Percentiles rank a stretch among this genome's conserved stretches.
These are phyloP conservation scores for Asobara japonica DNA, from an alignment of 1,140 invertebrate species.

Conservation along the genomic window DNA sequence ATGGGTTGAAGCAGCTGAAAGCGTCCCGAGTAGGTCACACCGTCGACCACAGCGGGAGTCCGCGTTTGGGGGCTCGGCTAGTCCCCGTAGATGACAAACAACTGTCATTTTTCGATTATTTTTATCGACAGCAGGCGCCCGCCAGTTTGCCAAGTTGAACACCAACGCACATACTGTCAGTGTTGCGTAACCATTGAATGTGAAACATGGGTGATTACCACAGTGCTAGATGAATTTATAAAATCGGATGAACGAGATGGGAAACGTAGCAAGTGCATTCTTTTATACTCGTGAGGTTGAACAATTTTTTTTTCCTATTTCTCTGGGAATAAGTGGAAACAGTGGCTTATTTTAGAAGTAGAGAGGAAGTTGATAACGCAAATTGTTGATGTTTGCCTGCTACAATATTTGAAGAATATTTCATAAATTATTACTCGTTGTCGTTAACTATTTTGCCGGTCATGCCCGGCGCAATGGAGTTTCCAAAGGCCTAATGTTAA, in stretches of 20 bases:
- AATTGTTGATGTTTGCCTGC: neutral
- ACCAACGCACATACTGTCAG: constrained; percentile 21
- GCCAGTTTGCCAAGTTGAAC: neutral
- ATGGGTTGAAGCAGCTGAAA: constrained; percentile 62
- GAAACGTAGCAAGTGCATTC: neutral
- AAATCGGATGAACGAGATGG: neutral
- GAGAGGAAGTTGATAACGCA: neutral
- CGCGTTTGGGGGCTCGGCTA: constrained; percentile 50
- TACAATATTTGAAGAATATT: neutral
- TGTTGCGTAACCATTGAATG: constrained; percentile 3
- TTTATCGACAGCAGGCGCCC: neutral
- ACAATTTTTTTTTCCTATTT: neutral
- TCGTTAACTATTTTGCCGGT: neutral
- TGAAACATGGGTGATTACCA: neutral
- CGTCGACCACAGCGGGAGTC: constrained; percentile 57
- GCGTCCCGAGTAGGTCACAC: constrained; percentile 63
- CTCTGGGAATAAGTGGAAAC: neutral
- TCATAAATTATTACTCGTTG: neutral
- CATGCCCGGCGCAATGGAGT: neutral
- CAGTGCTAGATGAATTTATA: neutral
- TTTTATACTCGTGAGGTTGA: constrained; percentile 11
- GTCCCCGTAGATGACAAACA: constrained; percentile 36
- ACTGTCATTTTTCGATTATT: constrained; percentile 5
- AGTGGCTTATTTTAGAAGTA: neutral
- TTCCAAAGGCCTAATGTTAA: constrained; percentile 6